Conservation (phyloP, 2,888 invertebrate species). For the Stictocephala bisonia region DNA sequence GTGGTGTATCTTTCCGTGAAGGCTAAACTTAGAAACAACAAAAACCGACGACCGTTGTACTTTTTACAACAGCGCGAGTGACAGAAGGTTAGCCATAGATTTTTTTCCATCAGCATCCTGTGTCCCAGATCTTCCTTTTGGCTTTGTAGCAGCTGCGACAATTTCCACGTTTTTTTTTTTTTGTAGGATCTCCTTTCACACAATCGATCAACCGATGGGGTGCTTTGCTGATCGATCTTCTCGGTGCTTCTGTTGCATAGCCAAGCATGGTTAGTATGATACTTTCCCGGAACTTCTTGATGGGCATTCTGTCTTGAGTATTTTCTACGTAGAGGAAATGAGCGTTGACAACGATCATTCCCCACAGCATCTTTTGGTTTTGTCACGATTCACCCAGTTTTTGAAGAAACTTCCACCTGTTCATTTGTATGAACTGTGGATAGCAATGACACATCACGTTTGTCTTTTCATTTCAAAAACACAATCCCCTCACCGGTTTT, state of each 20-base stretch:
- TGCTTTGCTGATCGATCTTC: background rate
- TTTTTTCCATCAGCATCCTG: no score
- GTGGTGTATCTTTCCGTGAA: no score
- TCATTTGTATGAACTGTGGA: background rate
- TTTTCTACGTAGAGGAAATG: background rate
- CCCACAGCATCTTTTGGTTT: background rate
- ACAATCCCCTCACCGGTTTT: background rate
- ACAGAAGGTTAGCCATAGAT: no score
- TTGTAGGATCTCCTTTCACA: no score
- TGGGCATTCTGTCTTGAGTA: background rate
- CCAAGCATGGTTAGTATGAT: background rate
- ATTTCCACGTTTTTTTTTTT: no score
- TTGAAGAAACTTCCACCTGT: background rate
- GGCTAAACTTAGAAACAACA: no score
- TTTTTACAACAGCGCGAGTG: no score
- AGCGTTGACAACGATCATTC: background rate
- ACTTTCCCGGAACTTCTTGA: background rate
- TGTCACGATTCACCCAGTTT: background rate
- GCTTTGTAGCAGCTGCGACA: no score
- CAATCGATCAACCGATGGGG: no score
- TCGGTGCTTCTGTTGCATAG: background rate
- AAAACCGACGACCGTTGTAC: no score
- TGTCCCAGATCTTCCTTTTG: no score
- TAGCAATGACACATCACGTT: background rate
- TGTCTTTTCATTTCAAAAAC: background rate